Evolutionary conservation across 2,888 invertebrate genomes (phyloP).

Genomic region (Apoderus coryli): DNA sequence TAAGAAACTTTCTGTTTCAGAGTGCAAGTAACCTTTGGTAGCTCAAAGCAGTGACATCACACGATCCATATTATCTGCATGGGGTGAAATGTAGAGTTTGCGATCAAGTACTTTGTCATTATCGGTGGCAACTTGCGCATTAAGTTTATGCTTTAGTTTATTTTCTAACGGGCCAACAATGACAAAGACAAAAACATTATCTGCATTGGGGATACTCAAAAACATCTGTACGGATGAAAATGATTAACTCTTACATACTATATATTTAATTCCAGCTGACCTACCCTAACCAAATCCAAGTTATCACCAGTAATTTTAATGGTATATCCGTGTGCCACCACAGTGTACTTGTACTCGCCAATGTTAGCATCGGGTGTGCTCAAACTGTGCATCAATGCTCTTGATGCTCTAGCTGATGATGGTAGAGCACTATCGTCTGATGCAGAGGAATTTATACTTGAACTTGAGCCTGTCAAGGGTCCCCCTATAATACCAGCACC

Average conservation of each 20-base stretch:
- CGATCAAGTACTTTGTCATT: no score
- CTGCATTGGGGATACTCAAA: no score
- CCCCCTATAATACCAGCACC: conserved; percentile 34
- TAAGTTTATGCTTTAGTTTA: no score
- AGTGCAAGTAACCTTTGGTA: no score
- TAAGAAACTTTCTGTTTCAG: no score
- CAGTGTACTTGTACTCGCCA: conserved; percentile 81
- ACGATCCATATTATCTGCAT: no score
- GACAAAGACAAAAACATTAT: no score
- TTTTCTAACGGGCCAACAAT: no score
- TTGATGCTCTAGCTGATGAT: conserved; percentile 38
- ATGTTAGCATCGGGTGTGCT: conserved; percentile 72
- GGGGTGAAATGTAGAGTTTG: no score
- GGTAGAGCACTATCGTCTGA: conserved; percentile 43
- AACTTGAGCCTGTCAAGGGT: conserved; percentile 54
- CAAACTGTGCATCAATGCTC: conserved; percentile 59
- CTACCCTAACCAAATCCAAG: conserved; percentile 71
- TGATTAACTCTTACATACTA: neutral
- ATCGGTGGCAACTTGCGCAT: no score
- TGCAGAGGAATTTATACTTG: conserved; percentile 64
- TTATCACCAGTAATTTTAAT: conserved; percentile 77
- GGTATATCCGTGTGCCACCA: conserved; percentile 61
- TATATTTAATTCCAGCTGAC: conserved; percentile 8
- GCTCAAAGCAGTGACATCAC: no score
- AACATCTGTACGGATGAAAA: no score